phyloP scores from a whole-genome alignment of 2,113 vertebrate genomes.

The Apistogramma diplotaenia region DNA sequence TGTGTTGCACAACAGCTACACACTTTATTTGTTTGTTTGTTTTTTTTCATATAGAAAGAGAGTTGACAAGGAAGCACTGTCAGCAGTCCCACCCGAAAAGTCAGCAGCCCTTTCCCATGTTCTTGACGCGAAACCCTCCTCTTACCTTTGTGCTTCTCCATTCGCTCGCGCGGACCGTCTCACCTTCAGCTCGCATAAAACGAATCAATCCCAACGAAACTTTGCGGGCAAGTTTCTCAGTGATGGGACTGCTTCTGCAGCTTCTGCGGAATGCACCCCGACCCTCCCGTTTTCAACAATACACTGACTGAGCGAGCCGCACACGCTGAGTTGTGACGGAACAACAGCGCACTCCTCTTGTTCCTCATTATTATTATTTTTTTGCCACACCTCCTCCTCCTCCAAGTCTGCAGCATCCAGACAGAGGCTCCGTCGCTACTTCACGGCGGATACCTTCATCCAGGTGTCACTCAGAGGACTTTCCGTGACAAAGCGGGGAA shows the following conservation, averaged over 20 bases:
- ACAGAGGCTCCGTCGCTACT: neutral
- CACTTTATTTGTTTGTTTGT: neutral
- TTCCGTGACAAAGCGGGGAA: neutral
- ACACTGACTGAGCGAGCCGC: neutral
- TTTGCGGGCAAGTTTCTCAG: conserved; percentile 7
- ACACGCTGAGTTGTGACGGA: conserved; percentile 23
- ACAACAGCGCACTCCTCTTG: conserved; percentile 57
- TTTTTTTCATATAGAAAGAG: neutral
- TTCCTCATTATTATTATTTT: conserved; percentile 1
- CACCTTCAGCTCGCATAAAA: conserved; percentile 46
- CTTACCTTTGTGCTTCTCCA: conserved; percentile 82
- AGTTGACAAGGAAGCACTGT: neutral
- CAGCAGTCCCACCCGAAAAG: neutral
- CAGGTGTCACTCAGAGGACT: neutral
- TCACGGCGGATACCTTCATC: neutral
- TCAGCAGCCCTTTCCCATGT: neutral
- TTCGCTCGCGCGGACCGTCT: conserved; percentile 43
- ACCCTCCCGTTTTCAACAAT: conserved; percentile 31
- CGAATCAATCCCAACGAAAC: conserved; percentile 29
- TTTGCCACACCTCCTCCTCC: conserved; percentile 21
- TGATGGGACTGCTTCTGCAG: conserved; percentile 3
- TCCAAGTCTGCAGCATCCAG: conserved; percentile 28
- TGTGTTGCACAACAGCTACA: neutral
- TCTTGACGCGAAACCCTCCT: neutral
- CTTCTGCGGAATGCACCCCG: conserved; percentile 16